Conservation (phyloP, 1,140 invertebrate species). For the Stenopsyche tienmushanensis region DNA sequence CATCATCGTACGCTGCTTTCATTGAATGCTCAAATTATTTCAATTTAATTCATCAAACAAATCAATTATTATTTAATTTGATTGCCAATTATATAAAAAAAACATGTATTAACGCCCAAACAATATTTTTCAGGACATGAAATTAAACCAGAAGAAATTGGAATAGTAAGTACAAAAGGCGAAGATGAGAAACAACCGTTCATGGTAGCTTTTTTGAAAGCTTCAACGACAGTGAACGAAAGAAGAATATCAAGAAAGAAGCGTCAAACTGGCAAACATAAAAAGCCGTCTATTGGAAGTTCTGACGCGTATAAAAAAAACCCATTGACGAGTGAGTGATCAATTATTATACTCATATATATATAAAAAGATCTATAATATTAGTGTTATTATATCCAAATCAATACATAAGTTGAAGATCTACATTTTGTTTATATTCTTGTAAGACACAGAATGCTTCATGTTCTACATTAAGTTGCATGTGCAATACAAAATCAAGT, state of each 20-base stretch:
- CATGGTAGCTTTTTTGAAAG: constrained; percentile 83
- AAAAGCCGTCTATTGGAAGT: constrained; percentile 47
- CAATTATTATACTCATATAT: neutral
- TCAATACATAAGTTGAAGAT: too few relatives aligned
- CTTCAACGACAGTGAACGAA: constrained; percentile 48
- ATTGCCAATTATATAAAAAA: neutral
- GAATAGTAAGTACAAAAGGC: constrained; percentile 73
- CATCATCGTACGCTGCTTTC: too few relatives aligned
- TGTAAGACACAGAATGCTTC: too few relatives aligned
- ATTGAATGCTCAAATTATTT: constrained; percentile 1
- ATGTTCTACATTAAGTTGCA: too few relatives aligned
- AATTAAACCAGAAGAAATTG: constrained; percentile 78
- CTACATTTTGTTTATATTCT: too few relatives aligned
- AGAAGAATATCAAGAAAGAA: constrained; percentile 53
- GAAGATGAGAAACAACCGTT: constrained; percentile 84
- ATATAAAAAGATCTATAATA: too few relatives aligned
- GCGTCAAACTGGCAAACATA: constrained; percentile 51
- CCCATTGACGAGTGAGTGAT: constrained; percentile 60
- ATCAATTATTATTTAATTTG: neutral
- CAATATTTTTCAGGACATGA: constrained; percentile 75
- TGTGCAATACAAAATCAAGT: too few relatives aligned
- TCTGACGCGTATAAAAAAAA: constrained; percentile 58
- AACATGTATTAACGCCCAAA: too few relatives aligned
- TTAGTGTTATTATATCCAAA: neutral
- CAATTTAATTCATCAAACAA: neutral